Conservation (phyloP, 1,140 invertebrate species). For the Phthorimaea operculella region DNA sequence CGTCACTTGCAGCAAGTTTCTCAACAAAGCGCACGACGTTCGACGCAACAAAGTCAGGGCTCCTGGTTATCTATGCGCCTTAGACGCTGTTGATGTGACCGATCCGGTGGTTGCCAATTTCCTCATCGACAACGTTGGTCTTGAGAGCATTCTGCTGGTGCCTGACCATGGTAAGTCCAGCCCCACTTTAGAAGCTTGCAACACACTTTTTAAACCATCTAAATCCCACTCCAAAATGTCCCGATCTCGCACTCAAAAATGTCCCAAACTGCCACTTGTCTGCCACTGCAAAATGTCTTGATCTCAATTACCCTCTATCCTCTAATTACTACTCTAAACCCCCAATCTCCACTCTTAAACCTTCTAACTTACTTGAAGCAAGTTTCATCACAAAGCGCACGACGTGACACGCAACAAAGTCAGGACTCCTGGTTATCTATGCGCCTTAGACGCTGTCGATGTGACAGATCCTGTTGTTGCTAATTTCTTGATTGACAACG, state of each 20-base stretch:
- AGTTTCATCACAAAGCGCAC: constrained; percentile 74
- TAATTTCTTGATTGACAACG: constrained; percentile 88
- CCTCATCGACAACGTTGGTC: constrained; percentile 81
- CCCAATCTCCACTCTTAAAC: no score
- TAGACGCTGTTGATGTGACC: constrained; percentile 73
- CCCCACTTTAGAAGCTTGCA: no score
- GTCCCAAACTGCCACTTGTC: no score
- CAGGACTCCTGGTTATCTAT: constrained; percentile 57
- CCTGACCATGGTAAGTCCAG: no score
- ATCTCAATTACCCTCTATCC: no score
- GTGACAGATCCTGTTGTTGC: constrained; percentile 80
- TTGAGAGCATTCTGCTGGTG: constrained; percentile 72
- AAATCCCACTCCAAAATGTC: no score
- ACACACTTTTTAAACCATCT: no score
- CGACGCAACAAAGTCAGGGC: constrained; percentile 58
- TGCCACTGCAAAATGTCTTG: no score
- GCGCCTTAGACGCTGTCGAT: constrained; percentile 73
- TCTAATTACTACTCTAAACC: no score
- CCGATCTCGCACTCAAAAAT: no score
- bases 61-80: constrained; percentile 69
- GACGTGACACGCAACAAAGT: constrained; percentile 71
- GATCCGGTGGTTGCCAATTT: constrained; percentile 62
- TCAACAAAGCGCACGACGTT: constrained; percentile 74
- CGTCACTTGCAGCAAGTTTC: constrained; percentile 78
- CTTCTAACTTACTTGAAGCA: no score